These are phyloP conservation scores for Drosophila melanica DNA, from an alignment of 1,140 invertebrate genomes.

Conservation along the genomic window DNA sequence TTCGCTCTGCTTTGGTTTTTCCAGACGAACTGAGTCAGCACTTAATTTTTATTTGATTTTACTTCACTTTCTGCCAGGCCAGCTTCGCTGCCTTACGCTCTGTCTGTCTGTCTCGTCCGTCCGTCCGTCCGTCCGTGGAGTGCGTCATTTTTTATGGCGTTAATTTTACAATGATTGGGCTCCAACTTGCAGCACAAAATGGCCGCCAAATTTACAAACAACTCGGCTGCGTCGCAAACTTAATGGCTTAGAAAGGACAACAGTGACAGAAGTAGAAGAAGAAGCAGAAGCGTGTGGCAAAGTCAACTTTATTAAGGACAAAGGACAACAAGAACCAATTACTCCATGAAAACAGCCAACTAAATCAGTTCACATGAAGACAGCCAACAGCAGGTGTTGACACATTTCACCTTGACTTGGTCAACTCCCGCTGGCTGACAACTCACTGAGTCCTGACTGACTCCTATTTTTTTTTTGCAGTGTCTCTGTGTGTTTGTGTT, in stretches of 20 bases:
- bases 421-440: not conserved
- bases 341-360: conserved; percentile 25
- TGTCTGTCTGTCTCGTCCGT: no score
- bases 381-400: conserved; percentile 45
- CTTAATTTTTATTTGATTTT: conserved; percentile 80
- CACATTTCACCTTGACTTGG: conserved; percentile 43
- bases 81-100: not conserved
- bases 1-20: conserved; percentile 36
- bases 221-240: conserved; percentile 1
- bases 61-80: conserved; percentile 53
- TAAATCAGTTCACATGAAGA: conserved; percentile 39
- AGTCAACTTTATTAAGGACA: conserved; percentile 50
- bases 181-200: conserved; percentile 33
- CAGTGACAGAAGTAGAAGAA: not conserved
- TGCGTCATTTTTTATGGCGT: conserved; percentile 77
- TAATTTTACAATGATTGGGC: conserved; percentile 77
- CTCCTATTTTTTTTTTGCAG: conserved; percentile 38
- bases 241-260: conserved; percentile 25
- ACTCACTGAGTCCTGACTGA: not conserved
- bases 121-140: conserved; percentile 11
- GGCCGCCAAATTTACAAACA: conserved; percentile 6
- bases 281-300: conserved; percentile 10
- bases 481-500: conserved; percentile 9
- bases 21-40: conserved; percentile 78
- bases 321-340: conserved; percentile 45